Base-by-base conservation (phyloP, 1,140 invertebrate genomes). In the Teleogryllus occipitalis region DNA sequence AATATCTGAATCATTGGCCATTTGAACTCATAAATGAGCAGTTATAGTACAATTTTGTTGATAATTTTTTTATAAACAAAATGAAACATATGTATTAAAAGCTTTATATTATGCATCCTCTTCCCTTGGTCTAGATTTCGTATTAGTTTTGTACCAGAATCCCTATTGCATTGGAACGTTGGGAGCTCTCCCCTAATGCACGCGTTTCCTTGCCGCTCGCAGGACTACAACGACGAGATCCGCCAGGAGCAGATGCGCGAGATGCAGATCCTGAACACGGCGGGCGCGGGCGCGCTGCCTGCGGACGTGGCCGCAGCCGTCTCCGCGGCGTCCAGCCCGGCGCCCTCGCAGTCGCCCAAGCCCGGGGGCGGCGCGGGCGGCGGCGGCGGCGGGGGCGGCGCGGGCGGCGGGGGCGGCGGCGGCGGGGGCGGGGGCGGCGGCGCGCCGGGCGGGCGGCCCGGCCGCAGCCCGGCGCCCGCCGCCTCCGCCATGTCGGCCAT, bases 161-260 rank as follows among this genome's bases (percentile, higher is more conserved):
- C 27, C 27, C 5, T 39, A 39, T 39, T 2, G 27, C 27, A 2
- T 39, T 39, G 27, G 27, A 39, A 39, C 27, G 27, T 39, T 39
- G 27, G 27, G n/a, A n/a, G n/a, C n/a, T n/a, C n/a, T n/a, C n/a
- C n/a, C n/a, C n/a, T n/a, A n/a, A n/a, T n/a, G n/a, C n/a, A n/a
- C n/a, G n/a, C n/a, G n/a, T n/a, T n/a, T 39, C 1, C 27, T 39
- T 39, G 27, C 5, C 5, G 27, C 27, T 39, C 27, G 10, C 85
- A 93, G 92, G 92, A 93, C 84, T 94, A 94, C 88, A 95, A 95
- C 85, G 94, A 96, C 83, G 94, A 95, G 82, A 96, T 96, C 81
- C 86, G 93, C 80, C 93, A 95, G 84, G 93, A 95, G 84, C 94
- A 95, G 85, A 93, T 95, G 90, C 89, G 94, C 86, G 93, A 95